Base-by-base conservation (phyloP, 2,888 invertebrate genomes). In the Stictocephala bisonia region DNA sequence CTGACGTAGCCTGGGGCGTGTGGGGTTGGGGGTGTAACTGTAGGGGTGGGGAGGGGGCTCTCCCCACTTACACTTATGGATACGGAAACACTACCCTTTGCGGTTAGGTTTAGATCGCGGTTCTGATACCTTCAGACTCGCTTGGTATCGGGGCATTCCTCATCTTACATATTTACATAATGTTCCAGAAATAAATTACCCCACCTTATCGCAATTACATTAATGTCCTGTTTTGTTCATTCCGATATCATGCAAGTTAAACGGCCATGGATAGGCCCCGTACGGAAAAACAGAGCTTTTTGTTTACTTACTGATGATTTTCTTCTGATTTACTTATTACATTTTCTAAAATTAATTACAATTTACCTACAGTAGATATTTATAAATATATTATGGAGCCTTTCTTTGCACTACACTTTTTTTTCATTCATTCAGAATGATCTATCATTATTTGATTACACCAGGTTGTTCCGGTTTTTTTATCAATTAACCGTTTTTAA, bases 1-100 rank as follows among this genome's bases (percentile, higher is more conserved):
- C 70, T 66, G 69, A 71, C 70, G 70, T 71, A 44, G 64, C 64
- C 40, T 13, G 56, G 29, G 56, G 56, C n/a, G 22, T 3, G 53
- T 24, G 56, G 4, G 53, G n/a, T 58, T 20, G 60, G 64, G 35
- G 44, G 9, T 6, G 35, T 6, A 11, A 11, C 7, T 31, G 35
- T 11, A 31, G 35, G 35, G 35, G 35, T 6, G 35, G 35, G 35
- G 3, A 9, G 60, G 60, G 44, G 64, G 24, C 15, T n/a, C 7
- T 1, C 1, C 44, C 26, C 40, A 31, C 40, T 20, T 15, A 3
- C 40, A 44, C 44, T 60, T 60, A 35, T 58, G 58, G 60, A 24
- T 60, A 40, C 60, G 60, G 60, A 60, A 44, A 60, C 64, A 60
- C 44, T 44, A 64, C 64, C 64, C 64, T 64, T 44, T 11, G 64